Percentiles rank a stretch among this genome's conserved stretches.
phyloP scores from a whole-genome alignment of 2,113 vertebrate genomes.

The Podarcis muralis region DNA sequence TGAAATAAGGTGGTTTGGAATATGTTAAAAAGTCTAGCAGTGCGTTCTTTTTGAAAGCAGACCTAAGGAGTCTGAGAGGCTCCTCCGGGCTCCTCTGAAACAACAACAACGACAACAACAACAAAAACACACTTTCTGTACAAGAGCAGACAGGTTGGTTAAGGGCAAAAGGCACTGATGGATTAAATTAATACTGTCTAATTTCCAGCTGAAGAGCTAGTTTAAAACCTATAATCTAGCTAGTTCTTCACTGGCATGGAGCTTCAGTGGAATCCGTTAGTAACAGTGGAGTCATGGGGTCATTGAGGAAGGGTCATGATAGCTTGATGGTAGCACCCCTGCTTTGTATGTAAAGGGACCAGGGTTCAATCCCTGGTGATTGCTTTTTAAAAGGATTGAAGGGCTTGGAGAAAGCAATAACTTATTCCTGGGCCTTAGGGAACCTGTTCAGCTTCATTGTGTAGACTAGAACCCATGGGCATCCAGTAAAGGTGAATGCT shows the following conservation, averaged over 20 bases:
- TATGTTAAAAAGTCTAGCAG: neutral
- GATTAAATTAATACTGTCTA: neutral
- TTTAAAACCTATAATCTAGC: neutral
- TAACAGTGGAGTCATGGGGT: neutral
- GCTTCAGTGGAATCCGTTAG: neutral
- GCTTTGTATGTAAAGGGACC: neutral
- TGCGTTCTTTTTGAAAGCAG: neutral
- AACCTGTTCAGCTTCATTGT: no score
- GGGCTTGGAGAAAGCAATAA: neutral
- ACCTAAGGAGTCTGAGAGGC: neutral
- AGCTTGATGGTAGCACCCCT: neutral
- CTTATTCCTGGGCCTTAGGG: neutral
- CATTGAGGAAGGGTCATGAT: neutral
- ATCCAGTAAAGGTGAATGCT: no score
- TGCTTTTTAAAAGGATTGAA: neutral
- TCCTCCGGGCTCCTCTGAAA: neutral
- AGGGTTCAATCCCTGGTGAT: neutral
- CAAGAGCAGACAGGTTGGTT: neutral
- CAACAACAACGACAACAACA: no score
- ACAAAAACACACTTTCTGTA: no score
- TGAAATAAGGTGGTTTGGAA: slow-evolving; percentile 13
- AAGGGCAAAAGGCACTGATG: neutral
- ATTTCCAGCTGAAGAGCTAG: neutral
- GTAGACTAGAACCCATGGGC: no score
- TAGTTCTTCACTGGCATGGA: neutral